Percentiles rank a stretch among this genome's conserved stretches.
These are phyloP conservation scores for Eulithis prunata DNA, from an alignment of 2,888 invertebrate species.

Conservation along the genomic window DNA sequence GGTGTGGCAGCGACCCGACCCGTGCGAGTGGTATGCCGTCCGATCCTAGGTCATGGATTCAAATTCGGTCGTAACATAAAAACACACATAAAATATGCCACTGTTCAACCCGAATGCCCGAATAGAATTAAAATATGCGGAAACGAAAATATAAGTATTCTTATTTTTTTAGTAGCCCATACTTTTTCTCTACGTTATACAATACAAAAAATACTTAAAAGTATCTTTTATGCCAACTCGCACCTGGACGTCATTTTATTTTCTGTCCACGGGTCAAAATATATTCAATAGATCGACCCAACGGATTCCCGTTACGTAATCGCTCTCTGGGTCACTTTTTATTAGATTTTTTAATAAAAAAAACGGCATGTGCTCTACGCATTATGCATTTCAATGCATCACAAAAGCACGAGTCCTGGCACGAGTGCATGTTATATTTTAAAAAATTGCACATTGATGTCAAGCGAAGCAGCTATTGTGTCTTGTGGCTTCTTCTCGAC, in stretches of 20 bases:
- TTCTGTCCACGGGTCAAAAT: constrained; percentile 78
- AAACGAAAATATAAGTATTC: neutral
- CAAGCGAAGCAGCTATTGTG: constrained; percentile 66
- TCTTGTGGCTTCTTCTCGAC: constrained; percentile 61
- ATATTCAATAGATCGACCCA: constrained; percentile 72
- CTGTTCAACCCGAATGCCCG: neutral
- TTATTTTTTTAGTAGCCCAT: constrained; percentile 3
- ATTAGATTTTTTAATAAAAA: constrained; percentile 62
- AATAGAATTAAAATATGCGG: neutral
- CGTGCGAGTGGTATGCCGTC: too few species aligned
- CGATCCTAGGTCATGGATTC: too few species aligned
- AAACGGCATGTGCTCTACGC: constrained; percentile 79
- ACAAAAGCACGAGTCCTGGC: constrained; percentile 70
- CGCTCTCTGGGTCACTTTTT: constrained; percentile 78
- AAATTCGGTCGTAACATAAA: too few species aligned
- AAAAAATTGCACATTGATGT: constrained; percentile 71
- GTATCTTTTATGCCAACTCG: constrained; percentile 66
- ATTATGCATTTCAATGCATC: constrained; percentile 81
- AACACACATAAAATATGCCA: neutral
- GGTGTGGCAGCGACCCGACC: too few species aligned
- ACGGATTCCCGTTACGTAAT: constrained; percentile 74
- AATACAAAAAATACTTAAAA: constrained; percentile 49
- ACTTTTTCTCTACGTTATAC: constrained; percentile 32
- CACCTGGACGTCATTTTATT: constrained; percentile 76
- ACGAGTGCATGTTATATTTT: constrained; percentile 67